Conservation (phyloP, 1,140 invertebrate genomes). For the Drosophila setifemur region DNA sequence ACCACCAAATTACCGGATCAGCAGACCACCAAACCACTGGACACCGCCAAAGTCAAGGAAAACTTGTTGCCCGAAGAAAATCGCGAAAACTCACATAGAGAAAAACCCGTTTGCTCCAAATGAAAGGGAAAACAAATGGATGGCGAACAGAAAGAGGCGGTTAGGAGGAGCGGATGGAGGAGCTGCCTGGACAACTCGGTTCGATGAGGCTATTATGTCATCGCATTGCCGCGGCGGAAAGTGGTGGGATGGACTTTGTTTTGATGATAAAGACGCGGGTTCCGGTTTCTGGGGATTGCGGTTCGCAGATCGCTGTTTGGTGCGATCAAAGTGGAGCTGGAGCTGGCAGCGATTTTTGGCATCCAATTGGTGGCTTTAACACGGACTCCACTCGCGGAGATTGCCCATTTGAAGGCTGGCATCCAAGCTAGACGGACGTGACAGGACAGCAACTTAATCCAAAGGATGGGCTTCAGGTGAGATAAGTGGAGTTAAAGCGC, state of each 20-base stretch:
- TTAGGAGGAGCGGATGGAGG: neutral
- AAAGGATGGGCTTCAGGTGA: conserved; percentile 65
- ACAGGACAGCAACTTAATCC: conserved; percentile 1
- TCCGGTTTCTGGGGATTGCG: conserved; percentile 34
- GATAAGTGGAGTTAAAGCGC: neutral
- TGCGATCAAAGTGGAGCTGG: conserved; percentile 43
- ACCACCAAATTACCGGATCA: neutral
- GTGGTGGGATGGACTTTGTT: conserved; percentile 36
- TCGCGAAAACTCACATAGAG: conserved; percentile 39
- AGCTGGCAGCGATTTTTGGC: conserved; percentile 25
- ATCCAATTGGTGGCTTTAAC: conserved; percentile 32
- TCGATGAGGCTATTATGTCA: conserved; percentile 67
- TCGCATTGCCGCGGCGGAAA: conserved; percentile 54
- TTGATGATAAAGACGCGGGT: conserved; percentile 42
- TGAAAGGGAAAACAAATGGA: conserved; percentile 52
- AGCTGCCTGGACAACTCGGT: conserved; percentile 28
- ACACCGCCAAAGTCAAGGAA: conserved; percentile 44
- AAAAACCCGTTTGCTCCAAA: conserved; percentile 45
- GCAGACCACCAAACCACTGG: conserved; percentile 5
- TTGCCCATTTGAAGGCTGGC: conserved; percentile 50
- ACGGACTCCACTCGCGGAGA: conserved; percentile 13
- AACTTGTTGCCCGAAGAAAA: conserved; percentile 49
- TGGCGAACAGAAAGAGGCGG: neutral
- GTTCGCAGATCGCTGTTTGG: neutral
- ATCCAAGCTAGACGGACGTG: conserved; percentile 51